Evolutionary conservation across 2,113 vertebrate species (phyloP), one percentile per base, ranked within the genome.

Genomic region (Mola mola): DNA sequence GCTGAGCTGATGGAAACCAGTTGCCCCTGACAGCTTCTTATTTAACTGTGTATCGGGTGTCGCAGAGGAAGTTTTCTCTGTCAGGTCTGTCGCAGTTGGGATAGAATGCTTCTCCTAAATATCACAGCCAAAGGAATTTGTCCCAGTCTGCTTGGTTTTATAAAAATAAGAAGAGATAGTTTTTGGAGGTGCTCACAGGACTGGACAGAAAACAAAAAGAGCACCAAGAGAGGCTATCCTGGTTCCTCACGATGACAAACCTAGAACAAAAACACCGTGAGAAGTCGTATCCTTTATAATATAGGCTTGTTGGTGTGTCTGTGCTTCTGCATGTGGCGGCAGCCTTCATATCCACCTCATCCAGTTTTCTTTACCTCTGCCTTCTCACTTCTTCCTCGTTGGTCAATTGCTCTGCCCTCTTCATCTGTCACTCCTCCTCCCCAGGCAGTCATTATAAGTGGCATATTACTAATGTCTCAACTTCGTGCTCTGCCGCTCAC

Each of bases 101-200:
- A 57, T 80, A 60, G n/a, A 77, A 63, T 48, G 31, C 60, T 50
- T 65, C 59, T 67, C 65, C 40, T 65, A 72, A 84, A 82, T 75
- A 82, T 78, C 61, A 64, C 52, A 63, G 65, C 76, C 80, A 36
- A 72, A 81, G 82, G 81, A 84, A 86, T 84, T 49, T 34, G 52
- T 34, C 49, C 77, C 26, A 29, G 66, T 77, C 66, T 75, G 42
- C 34, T 79, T 59, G 59, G 46, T 56, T 79, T 67, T 34, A 44
- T 68, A 66, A 60, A 81, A 77, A 76, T 47, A 28, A 28, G 26
- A 7, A 60, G 58, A 40, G 46, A 31, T 47, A 26, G 25, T 43
- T 42, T 70, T 66, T 67, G 36, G 40, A 66, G 29, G 49, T 52
- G 43, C 41, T 59, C 41, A 58, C n/a, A 24, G 38, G 13, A n/a